Evolutionary conservation across 2,888 invertebrate species (phyloP), one percentile per base, ranked within the genome.

Genomic region (Eristalis intricaria): DNA sequence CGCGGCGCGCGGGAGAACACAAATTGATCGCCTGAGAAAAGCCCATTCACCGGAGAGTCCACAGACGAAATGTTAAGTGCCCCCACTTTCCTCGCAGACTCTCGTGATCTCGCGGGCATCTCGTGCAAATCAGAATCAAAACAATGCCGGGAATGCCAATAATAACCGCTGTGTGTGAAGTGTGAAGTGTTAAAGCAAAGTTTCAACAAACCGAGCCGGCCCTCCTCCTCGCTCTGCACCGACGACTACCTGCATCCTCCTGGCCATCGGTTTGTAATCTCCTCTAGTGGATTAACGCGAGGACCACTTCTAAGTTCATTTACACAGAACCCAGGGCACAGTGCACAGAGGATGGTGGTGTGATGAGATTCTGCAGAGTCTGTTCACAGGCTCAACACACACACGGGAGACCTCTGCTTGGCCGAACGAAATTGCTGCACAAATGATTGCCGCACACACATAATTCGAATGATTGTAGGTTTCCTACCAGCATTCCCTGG

Each of bases 131-230:
- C 32, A 40, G 60, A 66, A 63, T 69, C 64, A 58, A 70, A 82
- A 81, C 74, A 81, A 81, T 81, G 81, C 64, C 64, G 19, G 70
- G 71, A 82, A 82, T 76, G 75, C 81, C 81, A 76, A 82, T 76
- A 76, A 82, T 82, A 75, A 82, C 70, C 75, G 69, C 65, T 61
- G 60, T 61, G 76, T 71, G 82, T 70, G 71, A 82, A 76, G 76
- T 71, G 82, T 70, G 71, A 82, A 76, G 76, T 75, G 82, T 76
- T 82, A 75, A 82, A 82, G 76, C 61, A 82, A 76, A 76, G 50
- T 50, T 19, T 19, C 50, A 50, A 8, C 19, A 19, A 50, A 8
- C 43, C 43, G 5, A 5, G 1, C 40, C 15, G 40, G 15, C 43
- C 43, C n/a, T 4, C 43, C 15, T n/a, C 43, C n/a, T 4, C 43